Conservation (phyloP, 2,113 vertebrate species). For the Eubucco bourcierii region DNA sequence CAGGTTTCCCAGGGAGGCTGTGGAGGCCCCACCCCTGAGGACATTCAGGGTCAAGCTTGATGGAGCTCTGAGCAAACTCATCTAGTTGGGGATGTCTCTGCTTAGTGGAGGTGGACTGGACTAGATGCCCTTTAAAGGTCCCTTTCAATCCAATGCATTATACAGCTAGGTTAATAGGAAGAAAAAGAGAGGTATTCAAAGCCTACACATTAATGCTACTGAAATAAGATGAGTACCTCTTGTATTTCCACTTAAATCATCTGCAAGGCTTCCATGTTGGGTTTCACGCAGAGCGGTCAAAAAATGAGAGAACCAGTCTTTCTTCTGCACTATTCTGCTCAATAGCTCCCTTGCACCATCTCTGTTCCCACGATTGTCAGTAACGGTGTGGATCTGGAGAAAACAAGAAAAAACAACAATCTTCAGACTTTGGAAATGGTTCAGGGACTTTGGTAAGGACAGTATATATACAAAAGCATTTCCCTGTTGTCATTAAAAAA, state of each 20-base stretch:
- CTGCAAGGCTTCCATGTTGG: conserved; percentile 64
- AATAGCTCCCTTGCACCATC: conserved; percentile 82
- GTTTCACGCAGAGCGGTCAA: conserved; percentile 74
- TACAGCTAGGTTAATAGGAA: background rate
- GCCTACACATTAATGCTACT: background rate
- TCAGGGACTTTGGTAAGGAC: background rate
- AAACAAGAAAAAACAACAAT: background rate
- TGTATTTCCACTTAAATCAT: conserved; percentile 72
- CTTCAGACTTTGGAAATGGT: background rate
- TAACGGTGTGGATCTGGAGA: conserved; percentile 74
- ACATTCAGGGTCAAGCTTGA: too few species aligned
- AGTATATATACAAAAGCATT: background rate
- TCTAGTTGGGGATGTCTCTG: too few species aligned
- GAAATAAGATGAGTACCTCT: conserved; percentile 58
- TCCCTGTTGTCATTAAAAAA: background rate
- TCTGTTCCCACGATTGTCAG: conserved; percentile 47
- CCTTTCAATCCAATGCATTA: too few species aligned
- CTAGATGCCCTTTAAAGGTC: too few species aligned
- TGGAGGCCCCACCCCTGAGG: too few species aligned
- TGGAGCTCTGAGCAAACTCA: too few species aligned
- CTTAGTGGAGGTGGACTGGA: too few species aligned
- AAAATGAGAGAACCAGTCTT: conserved; percentile 87
- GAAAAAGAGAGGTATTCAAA: background rate
- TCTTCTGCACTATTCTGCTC: conserved; percentile 80
- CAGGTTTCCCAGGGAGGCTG: too few species aligned